Evolutionary conservation across 2,888 invertebrate genomes (phyloP), one percentile per base, ranked within the genome.

Genomic region (Drosophila flavopinicola): DNA sequence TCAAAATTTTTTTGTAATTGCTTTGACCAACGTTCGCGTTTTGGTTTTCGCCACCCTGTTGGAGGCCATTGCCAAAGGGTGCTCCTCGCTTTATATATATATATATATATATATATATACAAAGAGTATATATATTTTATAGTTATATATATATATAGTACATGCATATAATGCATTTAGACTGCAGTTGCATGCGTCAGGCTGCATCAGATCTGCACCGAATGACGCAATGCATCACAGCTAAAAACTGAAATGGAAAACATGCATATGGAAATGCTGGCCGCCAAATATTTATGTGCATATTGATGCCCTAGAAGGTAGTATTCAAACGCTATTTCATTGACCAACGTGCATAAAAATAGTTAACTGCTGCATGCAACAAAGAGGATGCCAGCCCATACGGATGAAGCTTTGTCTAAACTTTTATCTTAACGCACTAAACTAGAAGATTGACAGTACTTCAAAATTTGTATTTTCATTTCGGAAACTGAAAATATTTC

Each of bases 131-230:
- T 64, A 58, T 73, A 56, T 77, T 57, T 67, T 53, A 47, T 60
- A 59, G 60, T 41, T 60, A 17, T 37, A 58, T 45, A 44, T n/a
- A n/a, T 37, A 37, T 45, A 44, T 32, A 23, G 49, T 42, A 48
- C 45, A 58, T 68, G 58, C 42, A 85, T 77, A 69, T 57, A 87
- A 82, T 87, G 64, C 79, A 87, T 78, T 83, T 66, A 64, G 75
- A 75, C 64, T 66, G 75, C 75, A 82, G 78, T 42, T 61, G 41
- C 17, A 39, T 33, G 13, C 35, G 11, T 35, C 29, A 13, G 32
- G 23, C 27, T 60, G 75, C 69, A 74, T 60, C 61, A 41, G 51
- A 20, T 10, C 35, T 39, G 20, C 47, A 48, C 13, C 33, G 38
- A 67, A 48, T 65, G 64, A 48, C 56, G 67, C 67, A 58, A 39